Conservation (phyloP, 2,797 vertebrate species). For the Dicrostonyx torquatus region DNA sequence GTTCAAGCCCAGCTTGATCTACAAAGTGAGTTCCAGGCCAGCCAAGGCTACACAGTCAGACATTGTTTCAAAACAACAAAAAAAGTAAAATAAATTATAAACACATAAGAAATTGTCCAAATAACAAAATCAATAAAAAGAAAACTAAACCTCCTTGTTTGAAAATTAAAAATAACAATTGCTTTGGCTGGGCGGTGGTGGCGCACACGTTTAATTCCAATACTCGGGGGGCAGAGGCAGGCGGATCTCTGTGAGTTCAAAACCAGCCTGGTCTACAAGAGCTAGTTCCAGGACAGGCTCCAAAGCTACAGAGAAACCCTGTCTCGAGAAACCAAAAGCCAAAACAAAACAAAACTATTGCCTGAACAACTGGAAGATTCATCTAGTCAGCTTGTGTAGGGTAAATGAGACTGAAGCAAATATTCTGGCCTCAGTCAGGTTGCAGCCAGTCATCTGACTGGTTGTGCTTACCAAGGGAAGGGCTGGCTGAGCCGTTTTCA, state of each 20-base stretch:
- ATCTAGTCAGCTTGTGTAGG: background rate
- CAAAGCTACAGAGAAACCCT: too few species aligned
- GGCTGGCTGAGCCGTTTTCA: background rate
- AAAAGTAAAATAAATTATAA: background rate
- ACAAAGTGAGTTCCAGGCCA: too few species aligned
- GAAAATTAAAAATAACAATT: background rate
- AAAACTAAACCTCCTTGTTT: background rate
- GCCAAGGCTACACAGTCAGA: too few species aligned
- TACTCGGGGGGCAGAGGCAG: too few species aligned
- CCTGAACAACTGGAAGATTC: background rate
- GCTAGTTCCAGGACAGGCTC: too few species aligned
- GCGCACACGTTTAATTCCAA: too few species aligned
- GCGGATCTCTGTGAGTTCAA: too few species aligned
- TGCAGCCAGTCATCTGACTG: background rate
- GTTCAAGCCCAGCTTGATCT: too few species aligned
- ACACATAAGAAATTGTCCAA: background rate
- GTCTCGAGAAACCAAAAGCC: too few species aligned
- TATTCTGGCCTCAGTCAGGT: background rate
- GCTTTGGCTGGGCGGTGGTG: too few species aligned
- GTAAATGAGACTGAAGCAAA: background rate
- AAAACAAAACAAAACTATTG: background rate
- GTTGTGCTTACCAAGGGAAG: background rate
- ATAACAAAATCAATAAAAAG: background rate
- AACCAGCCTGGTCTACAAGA: too few species aligned
- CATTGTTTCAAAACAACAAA: background rate